A percentile compares a stretch with the other conserved stretches of the same genome.
These are phyloP conservation scores for Trogon melanurus DNA, from an alignment of 2,113 vertebrate species.

Conservation along the genomic window DNA sequence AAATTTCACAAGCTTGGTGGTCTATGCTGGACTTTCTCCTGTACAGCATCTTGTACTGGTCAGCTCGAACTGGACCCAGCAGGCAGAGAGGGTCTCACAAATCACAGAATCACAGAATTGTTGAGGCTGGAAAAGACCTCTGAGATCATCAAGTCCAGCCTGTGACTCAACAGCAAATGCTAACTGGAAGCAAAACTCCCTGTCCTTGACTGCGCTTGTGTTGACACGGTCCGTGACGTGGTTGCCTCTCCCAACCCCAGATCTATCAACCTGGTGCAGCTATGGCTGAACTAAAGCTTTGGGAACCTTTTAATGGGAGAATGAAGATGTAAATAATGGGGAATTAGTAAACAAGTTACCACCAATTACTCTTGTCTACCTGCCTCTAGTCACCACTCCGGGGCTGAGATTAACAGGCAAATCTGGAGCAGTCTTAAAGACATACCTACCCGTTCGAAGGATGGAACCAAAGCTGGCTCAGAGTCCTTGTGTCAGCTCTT, in stretches of 20 bases:
- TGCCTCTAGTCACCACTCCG: neutral
- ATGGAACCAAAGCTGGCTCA: neutral
- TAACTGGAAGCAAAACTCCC: neutral
- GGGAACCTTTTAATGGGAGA: neutral
- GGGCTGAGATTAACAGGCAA: neutral
- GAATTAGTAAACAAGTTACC: neutral
- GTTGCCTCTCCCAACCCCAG: neutral
- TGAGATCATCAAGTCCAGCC: too few species aligned
- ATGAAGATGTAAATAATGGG: neutral
- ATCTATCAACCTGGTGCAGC: neutral
- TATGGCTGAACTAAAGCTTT: neutral
- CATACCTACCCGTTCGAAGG: rapidly evolving
- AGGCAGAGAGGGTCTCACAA: neutral
- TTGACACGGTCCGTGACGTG: too few species aligned
- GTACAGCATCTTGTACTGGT: neutral
- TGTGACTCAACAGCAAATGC: neutral
- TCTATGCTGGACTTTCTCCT: neutral
- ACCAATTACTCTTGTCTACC: neutral
- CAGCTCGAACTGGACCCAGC: neutral
- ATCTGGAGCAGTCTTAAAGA: neutral
- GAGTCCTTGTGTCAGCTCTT: neutral
- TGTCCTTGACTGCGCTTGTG: neutral
- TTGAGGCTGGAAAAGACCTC: too few species aligned
- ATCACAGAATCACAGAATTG: too few species aligned
- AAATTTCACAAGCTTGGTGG: neutral